Conservation (phyloP, 2,113 vertebrate genomes). For the Herpailurus yagouaroundi region DNA sequence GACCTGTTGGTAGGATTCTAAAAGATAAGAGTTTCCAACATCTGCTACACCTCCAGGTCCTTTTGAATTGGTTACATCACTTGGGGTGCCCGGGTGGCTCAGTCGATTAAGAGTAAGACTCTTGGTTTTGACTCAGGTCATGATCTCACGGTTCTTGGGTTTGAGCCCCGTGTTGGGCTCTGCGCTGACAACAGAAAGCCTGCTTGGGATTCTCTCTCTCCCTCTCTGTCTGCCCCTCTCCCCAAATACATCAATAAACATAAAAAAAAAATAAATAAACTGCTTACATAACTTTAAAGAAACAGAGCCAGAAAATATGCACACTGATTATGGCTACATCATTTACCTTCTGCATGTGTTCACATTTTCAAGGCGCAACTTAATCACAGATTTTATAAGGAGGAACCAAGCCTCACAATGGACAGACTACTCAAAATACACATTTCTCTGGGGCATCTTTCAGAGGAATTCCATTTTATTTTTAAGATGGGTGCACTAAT, state of each 20-base stretch:
- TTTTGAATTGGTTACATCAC: not conserved
- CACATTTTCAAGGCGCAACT: not conserved
- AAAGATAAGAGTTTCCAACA: not conserved
- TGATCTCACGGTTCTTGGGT: too few relatives aligned
- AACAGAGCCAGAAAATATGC: not conserved
- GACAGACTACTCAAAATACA: not conserved
- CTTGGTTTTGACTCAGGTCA: too few relatives aligned
- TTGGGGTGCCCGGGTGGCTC: not conserved
- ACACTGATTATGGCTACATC: rapidly evolving
- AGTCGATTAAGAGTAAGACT: too few relatives aligned
- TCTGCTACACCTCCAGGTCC: not conserved
- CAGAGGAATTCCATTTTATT: too few relatives aligned
- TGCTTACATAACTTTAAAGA: not conserved
- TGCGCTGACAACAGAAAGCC: too few relatives aligned
- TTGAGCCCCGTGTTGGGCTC: too few relatives aligned
- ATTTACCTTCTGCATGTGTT: not conserved
- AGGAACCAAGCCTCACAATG: not conserved
- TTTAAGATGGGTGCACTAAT: not conserved
- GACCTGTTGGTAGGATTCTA: rapidly evolving
- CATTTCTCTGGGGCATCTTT: not conserved
- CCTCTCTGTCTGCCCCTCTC: too few relatives aligned
- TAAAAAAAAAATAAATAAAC: too few relatives aligned
- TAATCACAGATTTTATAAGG: not conserved
- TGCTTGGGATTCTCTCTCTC: too few relatives aligned
- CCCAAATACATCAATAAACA: too few relatives aligned